Evolutionary conservation across 2,888 invertebrate genomes (phyloP).

Genomic region (Thereva unica): DNA sequence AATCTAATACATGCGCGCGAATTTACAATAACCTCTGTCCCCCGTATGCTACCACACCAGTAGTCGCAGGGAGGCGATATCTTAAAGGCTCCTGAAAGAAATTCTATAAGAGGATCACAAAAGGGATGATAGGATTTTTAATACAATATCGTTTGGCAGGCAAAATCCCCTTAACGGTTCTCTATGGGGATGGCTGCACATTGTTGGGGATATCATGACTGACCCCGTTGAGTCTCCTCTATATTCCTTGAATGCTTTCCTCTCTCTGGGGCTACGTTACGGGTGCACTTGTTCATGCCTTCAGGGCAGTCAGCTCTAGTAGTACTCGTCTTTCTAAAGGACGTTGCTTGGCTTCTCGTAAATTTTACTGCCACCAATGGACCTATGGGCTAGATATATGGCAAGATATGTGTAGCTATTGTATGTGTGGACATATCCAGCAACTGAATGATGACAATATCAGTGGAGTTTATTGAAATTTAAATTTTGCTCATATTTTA

Average conservation of each 20-base stretch:
- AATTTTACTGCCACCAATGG: constrained; percentile 22
- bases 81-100: constrained; percentile 10
- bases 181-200: no score
- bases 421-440: not conserved
- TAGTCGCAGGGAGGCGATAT: not conserved
- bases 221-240: not conserved
- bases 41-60: not conserved
- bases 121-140: constrained; percentile 13
- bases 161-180: constrained; percentile 6
- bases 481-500: constrained; percentile 42
- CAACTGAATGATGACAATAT: constrained; percentile 25
- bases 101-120: constrained; percentile 13
- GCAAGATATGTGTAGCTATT: constrained; percentile 2
- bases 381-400: not conserved
- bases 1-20: not conserved
- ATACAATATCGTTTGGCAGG: not conserved
- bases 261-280: constrained; percentile 7
- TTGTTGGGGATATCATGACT: no score
- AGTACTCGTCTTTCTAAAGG: not conserved
- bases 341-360: constrained; percentile 31
- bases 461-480: constrained; percentile 39
- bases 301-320: not conserved
- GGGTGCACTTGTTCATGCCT: constrained; percentile 9
- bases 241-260: constrained; percentile 9
- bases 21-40: not conserved